Conservation (phyloP, 2,888 invertebrate genomes). For the Steinernema carpocapsae region DNA sequence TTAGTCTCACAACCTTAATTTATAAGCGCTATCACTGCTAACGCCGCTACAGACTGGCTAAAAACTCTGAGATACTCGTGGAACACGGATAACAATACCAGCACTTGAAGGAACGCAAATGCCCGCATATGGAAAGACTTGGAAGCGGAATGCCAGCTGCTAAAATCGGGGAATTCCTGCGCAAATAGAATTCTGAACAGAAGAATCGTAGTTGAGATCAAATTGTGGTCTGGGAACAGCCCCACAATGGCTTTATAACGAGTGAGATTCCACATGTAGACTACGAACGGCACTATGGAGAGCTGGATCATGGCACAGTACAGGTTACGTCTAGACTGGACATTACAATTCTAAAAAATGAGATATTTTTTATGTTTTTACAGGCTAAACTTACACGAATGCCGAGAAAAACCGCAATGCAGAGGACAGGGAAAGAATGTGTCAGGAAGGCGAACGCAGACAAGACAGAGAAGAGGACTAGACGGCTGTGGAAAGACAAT, state of each 20-base stretch:
- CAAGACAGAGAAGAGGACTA: neutral
- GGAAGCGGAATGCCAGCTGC: neutral
- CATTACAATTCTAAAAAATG: neutral
- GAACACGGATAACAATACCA: neutral
- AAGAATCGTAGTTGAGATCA: conserved; percentile 3
- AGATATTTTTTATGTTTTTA: neutral
- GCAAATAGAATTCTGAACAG: neutral
- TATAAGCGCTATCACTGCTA: neutral
- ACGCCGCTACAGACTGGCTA: neutral
- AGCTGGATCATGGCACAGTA: conserved; percentile 26
- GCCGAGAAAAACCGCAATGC: neutral
- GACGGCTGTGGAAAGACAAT: neutral
- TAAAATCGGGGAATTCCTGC: neutral
- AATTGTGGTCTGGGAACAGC: conserved; percentile 21
- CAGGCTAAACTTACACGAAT: neutral
- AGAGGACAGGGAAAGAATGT: conserved; percentile 13
- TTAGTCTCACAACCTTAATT: no score
- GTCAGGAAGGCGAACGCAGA: neutral
- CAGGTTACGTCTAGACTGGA: neutral
- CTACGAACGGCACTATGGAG: conserved; percentile 25
- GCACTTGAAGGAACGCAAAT: neutral
- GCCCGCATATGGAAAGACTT: neutral
- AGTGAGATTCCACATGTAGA: conserved; percentile 25
- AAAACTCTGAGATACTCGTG: conserved; percentile 12
- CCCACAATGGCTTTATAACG: conserved; percentile 1